Conservation (phyloP, 2,113 vertebrate genomes). For the Loxodonta africana region DNA sequence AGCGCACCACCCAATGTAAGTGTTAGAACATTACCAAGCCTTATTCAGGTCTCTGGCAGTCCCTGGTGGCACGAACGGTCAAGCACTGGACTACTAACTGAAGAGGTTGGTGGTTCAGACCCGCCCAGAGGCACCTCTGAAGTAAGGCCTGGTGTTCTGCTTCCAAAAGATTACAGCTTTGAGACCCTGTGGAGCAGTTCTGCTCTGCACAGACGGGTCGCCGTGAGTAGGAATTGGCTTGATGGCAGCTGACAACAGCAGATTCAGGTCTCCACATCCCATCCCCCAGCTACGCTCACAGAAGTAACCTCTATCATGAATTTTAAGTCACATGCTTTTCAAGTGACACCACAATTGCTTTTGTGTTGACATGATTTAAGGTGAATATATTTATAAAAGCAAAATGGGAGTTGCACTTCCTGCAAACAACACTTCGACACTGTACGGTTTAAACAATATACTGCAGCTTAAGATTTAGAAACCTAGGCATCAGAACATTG, state of each 20-base stretch:
- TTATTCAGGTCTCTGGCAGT: not conserved
- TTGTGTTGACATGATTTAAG: not conserved
- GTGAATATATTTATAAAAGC: not conserved
- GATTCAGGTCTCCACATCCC: not conserved
- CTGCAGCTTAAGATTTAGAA: not conserved
- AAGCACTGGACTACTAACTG: not conserved
- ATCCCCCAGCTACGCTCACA: not conserved
- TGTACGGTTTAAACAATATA: not conserved
- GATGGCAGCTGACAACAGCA: not conserved
- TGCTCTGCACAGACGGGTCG: not conserved
- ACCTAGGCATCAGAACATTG: not conserved
- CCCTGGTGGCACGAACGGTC: not conserved
- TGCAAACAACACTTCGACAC: not conserved
- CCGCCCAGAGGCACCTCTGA: not conserved
- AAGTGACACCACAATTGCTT: slow-evolving; percentile 1
- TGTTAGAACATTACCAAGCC: not conserved
- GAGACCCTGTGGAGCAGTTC: not conserved
- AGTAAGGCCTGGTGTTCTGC: not conserved
- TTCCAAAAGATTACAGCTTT: not conserved
- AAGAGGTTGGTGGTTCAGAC: not conserved
- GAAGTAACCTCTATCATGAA: not conserved
- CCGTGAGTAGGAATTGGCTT: not conserved
- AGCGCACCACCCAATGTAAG: not conserved
- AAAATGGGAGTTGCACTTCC: not conserved
- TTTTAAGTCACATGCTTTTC: not conserved